Evolutionary conservation across 2,888 invertebrate species (phyloP), one percentile per base, ranked within the genome.

Genomic region (Tenthredo scrophulariae): DNA sequence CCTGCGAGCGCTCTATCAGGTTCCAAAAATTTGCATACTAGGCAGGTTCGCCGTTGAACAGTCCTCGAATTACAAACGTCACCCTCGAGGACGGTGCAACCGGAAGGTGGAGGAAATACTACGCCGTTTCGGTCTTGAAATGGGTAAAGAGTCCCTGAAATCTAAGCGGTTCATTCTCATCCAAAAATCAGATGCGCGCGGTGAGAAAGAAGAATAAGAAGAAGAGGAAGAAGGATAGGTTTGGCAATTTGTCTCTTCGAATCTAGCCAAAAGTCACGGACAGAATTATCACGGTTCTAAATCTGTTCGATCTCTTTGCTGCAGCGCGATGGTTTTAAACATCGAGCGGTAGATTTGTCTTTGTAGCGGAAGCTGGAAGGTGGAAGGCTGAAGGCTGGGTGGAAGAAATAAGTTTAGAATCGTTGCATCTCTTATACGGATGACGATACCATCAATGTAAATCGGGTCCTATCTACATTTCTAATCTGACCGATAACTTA

Each of bases 1-100:
- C 86, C 88, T 22, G 74, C 13, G n/a, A n/a, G n/a, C n/a, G 26
- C 15, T 74, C 46, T 22, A 13, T 74, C 86, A 86, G 54, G 33
- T 18, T 77, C 77, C 70, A 84, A 84, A 84, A 87, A 86, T 85
- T 77, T 77, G 77, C 50, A 77, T 70, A 33, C 29, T 67, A 13
- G 43, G 70, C 33, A 70, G 84, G 33, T 70, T 70, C 10, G 43
- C 22, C 72, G 67, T 62, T 67, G 22, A 26, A 65, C 18, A 58
- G 65, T 29, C 37, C 9, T 67, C 26, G 40, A 29, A 82, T 65
- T 43, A 26, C 40, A 7, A 29, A 18, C 46, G 26, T 77, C 29
- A 33, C 33, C 58, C 62, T 15, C 7, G 29, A 0, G 40, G 4
- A n/a, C n/a, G 22, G 26, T 9, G 29, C 26, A 33, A 18, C 75